These are phyloP conservation scores for Characodon lateralis DNA, from an alignment of 2,797 vertebrate species.

Conservation along the genomic window DNA sequence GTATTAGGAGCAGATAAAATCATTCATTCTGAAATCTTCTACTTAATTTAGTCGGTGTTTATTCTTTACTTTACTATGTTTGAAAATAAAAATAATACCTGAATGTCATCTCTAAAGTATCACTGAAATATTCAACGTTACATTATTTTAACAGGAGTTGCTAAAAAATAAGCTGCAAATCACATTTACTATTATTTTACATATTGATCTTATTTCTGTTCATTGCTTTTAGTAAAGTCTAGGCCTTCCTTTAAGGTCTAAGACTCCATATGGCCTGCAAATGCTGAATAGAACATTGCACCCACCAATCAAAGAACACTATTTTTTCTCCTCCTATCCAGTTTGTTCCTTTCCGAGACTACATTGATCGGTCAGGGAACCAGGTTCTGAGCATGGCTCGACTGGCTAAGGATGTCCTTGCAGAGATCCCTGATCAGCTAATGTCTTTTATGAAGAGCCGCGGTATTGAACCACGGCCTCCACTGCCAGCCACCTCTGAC, in stretches of 20 bases:
- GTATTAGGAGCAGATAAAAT: too few species aligned
- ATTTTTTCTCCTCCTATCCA: slow-evolving; percentile 48
- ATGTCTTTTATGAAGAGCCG: slow-evolving; percentile 90
- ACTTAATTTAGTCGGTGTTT: too few species aligned
- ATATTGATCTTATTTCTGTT: neutral
- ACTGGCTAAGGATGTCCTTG: slow-evolving; percentile 90
- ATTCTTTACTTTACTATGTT: too few species aligned
- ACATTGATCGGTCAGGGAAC: slow-evolving; percentile 92
- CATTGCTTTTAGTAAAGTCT: neutral
- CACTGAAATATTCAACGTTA: too few species aligned
- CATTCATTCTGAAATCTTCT: too few species aligned
- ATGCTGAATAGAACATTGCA: neutral
- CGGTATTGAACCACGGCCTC: slow-evolving; percentile 83
- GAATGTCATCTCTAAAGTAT: too few species aligned
- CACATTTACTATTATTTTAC: neutral
- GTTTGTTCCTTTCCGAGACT: slow-evolving; percentile 97
- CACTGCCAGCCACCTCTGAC: slow-evolving; percentile 58
- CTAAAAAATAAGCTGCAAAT: neutral
- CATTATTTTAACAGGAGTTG: neutral
- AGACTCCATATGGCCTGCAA: neutral
- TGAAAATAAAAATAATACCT: too few species aligned
- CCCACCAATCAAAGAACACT: neutral
- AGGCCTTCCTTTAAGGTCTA: too few species aligned
- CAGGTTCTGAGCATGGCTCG: slow-evolving; percentile 95
- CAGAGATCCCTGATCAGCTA: slow-evolving; percentile 90